Base-by-base conservation (phyloP, 2,888 invertebrate genomes). In the Hypsopygia costalis region DNA sequence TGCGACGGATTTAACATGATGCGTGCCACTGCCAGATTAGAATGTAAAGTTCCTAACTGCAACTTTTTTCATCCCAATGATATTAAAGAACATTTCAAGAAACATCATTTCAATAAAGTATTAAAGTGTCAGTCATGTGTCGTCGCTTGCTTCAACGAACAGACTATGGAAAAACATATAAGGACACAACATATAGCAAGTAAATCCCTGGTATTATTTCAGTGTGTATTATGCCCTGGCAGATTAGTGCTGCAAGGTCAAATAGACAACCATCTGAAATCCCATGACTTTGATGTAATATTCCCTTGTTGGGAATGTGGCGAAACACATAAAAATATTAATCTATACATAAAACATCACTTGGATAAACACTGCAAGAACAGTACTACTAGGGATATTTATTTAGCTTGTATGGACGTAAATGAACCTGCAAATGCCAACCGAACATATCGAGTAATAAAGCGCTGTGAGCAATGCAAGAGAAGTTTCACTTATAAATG, bases 1-100 rank as follows among this genome's bases (percentile, higher is more conserved):
- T 86, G 67, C 59, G 79, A 63, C 62, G 81, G 64, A 44, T 93
- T 66, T 65, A 90, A 58, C 55, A 86, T 58, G 92, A 93, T 80
- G 79, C 70, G 85, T 53, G 81, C 75, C 21, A 80, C 82, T 12
- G 64, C 76, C 9, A 69, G 83, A 58, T 38, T 73, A 11, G 66
- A 60, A 41, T 88, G 88, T 49, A 53, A 65, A 0, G 37, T 69
- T 8, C 40, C 65, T 21, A 76, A 81, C 31, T 89, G 89, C 40
- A 74, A 72, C 41, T 51, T 87, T 27, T 86, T 90, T 47, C 86
- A 89, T 53, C 80, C 81, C 6, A 71, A 74, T 44, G 82, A 90
- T 41, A 87, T 76, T 46, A 73, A 63, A 29, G 49, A 71, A 0
- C 91, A 92, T 60, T 82, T 91, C 62, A 77, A 65, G 40, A 58